Base-by-base conservation (phyloP, 1,140 invertebrate species). In the Oncopodura yosiiana region DNA sequence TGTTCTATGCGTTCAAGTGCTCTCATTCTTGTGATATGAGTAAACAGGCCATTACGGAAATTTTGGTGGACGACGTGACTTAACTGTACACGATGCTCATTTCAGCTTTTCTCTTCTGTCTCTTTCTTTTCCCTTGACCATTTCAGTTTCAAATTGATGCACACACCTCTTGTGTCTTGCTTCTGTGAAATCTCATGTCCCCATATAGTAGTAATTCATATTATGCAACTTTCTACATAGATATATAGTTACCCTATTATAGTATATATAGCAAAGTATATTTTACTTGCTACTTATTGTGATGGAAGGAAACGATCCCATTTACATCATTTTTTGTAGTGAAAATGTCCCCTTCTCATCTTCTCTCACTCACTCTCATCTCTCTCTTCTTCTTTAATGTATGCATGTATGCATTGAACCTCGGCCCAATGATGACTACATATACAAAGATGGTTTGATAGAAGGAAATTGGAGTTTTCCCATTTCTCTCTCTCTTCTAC, bases 401-500 rank as follows among this genome's bases (percentile, higher is more conserved):
- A 58, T 58, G 56, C 56, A 58, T 58, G 42, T 29, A 58, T 51
- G 49, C 49, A 51, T 29, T 32, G 32, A 23, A 49, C 37, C n/a
- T n/a, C n/a, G n/a, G n/a, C n/a, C n/a, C n/a, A 18, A 11, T 14
- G 38, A 39, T 39, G 38, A 39, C 38, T 11, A 8, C 38, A 18
- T 6, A 39, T 34, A 19, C 23, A 46, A 11, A 42, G 49, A 51
- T 26, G 16, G 42, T 24, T 30, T 55, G 51, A 54, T 49, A 49
- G 51, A n/a, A 53, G 57, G 57, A 59, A 59, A 59, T 59, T 59
- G 57, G 51, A 59, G 37, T 59, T 59, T 59, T 50, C 57, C 57
- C 57, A 59, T 54, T 59, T 51, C 30, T 45, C 32, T 56, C 32
- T 32, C 27, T 6, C 21, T 19, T 18, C 14, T 19, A 36, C 46